Evolutionary conservation across 92 coral and sea anemone species (phyloP).

Genomic region (Actinernus sp.): DNA sequence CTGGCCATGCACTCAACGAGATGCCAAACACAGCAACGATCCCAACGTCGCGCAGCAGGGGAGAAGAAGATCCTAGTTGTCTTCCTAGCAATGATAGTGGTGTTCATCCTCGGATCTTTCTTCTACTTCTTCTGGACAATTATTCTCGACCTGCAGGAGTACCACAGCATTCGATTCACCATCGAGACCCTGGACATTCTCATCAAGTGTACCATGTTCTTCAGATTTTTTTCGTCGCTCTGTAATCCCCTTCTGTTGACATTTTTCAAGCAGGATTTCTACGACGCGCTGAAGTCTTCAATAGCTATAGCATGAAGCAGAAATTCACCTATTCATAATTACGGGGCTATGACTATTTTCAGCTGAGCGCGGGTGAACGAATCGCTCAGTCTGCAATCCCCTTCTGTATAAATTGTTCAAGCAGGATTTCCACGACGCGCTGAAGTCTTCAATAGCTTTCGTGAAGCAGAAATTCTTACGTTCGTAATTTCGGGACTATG

Average conservation of each 20-base stretch:
- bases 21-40: constrained; percentile 1
- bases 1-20: constrained; percentile 3
- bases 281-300: constrained; percentile 29
- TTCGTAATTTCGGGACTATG: no score
- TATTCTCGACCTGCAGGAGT: constrained; percentile 59
- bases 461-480: no score
- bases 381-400: constrained; percentile 81
- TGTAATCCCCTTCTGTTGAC: constrained; percentile 75
- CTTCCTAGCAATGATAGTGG: constrained; percentile 78
- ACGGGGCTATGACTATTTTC: no score
- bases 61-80: constrained; percentile 66
- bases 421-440: constrained; percentile 65
- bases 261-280: constrained; percentile 76
- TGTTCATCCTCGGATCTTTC: constrained; percentile 68
- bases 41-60: constrained; percentile 9
- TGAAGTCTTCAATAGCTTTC: constrained; percentile 11
- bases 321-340: no score
- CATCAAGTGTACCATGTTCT: constrained; percentile 39
- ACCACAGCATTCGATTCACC: constrained; percentile 25
- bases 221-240: constrained; percentile 74
- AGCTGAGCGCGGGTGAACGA: no score
- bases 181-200: constrained; percentile 18
- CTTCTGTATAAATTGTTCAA: constrained; percentile 69
- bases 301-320: no score
- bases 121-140: constrained; percentile 70